These are phyloP conservation scores for Lordiphosa mommai DNA, from an alignment of 1,140 invertebrate genomes.

Conservation along the genomic window DNA sequence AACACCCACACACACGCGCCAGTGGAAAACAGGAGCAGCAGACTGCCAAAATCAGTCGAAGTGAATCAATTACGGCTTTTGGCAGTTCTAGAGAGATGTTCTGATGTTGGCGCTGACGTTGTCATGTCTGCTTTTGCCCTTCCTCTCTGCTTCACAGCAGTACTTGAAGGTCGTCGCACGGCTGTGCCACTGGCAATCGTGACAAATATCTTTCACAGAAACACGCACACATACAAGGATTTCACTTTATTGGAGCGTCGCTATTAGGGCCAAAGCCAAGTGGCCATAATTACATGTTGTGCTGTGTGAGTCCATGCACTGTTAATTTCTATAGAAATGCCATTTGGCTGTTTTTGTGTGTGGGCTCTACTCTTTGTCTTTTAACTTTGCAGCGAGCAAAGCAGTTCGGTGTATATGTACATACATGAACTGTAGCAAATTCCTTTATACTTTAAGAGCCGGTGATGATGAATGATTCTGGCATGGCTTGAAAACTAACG, in stretches of 20 bases:
- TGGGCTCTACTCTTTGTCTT: conserved; percentile 14
- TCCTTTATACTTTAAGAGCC: no score
- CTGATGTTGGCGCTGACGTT: conserved; percentile 12
- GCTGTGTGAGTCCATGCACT: conserved; percentile 53
- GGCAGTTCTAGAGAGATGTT: conserved; percentile 18
- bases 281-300: conserved; percentile 57
- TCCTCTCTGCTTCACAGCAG: not conserved
- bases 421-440: no score
- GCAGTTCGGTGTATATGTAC: no score
- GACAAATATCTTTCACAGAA: conserved; percentile 36
- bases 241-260: conserved; percentile 64
- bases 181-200: conserved; percentile 41
- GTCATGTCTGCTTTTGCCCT: conserved; percentile 8
- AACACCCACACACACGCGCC: not conserved
- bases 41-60: conserved; percentile 60
- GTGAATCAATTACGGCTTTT: conserved; percentile 69
- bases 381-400: no score
- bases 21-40: not conserved
- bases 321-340: conserved; percentile 60
- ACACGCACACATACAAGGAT: conserved; percentile 18
- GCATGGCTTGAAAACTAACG: no score
- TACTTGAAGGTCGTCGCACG: conserved; percentile 8
- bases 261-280: conserved; percentile 39
- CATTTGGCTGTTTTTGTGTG: conserved; percentile 16
- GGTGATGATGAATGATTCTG: no score